phyloP scores from a whole-genome alignment of 1,140 invertebrate genomes.

The Ooceraea biroi region DNA sequence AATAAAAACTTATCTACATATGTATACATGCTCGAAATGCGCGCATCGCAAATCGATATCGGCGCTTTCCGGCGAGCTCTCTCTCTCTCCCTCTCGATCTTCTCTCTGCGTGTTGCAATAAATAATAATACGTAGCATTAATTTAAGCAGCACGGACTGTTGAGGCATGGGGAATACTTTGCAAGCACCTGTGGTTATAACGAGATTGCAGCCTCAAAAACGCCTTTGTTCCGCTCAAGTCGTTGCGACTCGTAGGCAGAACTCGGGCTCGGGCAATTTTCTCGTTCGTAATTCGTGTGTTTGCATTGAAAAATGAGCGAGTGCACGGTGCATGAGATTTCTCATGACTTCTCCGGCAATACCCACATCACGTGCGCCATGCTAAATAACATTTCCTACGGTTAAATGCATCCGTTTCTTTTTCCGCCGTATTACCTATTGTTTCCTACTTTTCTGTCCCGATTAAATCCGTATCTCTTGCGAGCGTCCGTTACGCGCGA shows the following conservation, averaged over 20 bases:
- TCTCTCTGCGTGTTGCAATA: too few species aligned
- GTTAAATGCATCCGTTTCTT: conserved; percentile 53
- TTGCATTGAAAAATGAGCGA: conserved; percentile 60
- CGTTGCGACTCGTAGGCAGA: conserved; percentile 9
- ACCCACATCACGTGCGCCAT: conserved; percentile 43
- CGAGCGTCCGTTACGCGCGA: not conserved
- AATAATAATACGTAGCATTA: too few species aligned
- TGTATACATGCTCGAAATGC: too few species aligned
- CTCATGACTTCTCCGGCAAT: conserved; percentile 54
- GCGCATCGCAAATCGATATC: too few species aligned
- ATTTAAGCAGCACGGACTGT: too few species aligned
- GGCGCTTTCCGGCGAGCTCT: too few species aligned
- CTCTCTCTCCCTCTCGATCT: too few species aligned
- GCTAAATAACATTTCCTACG: conserved; percentile 54
- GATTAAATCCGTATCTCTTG: conserved; percentile 35
- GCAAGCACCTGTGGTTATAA: conserved; percentile 18
- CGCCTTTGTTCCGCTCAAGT: conserved; percentile 47
- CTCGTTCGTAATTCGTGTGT: conserved; percentile 58
- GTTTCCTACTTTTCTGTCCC: conserved; percentile 34
- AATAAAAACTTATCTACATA: too few species aligned
- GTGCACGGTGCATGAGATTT: conserved; percentile 59
- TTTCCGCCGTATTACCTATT: conserved; percentile 18
- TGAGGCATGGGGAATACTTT: not conserved
- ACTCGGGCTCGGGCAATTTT: conserved; percentile 38
- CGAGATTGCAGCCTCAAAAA: conserved; percentile 28